phyloP scores from a whole-genome alignment of 2,113 vertebrate genomes.

The Willisornis vidua region DNA sequence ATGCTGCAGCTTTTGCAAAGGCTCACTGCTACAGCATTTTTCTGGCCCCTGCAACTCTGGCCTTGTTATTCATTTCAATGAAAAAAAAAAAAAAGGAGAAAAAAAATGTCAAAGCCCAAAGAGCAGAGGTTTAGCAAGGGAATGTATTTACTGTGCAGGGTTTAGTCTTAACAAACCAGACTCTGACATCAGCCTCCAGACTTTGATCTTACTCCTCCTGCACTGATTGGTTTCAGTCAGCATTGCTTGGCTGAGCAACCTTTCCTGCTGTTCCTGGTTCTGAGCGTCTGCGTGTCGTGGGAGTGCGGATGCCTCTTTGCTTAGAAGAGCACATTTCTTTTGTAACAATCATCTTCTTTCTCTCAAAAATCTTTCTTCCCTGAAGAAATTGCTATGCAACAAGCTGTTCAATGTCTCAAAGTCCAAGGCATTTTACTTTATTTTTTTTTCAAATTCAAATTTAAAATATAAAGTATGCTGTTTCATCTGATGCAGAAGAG shows the following conservation, averaged over 20 bases:
- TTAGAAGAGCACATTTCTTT: not conserved
- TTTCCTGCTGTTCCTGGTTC: not conserved
- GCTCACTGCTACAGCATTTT: not conserved
- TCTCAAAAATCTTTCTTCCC: not conserved
- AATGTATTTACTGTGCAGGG: not conserved
- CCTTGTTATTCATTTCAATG: not conserved
- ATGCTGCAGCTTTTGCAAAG: not conserved
- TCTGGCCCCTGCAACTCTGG: not conserved
- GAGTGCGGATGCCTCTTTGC: not conserved
- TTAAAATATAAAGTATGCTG: not conserved
- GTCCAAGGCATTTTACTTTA: not conserved
- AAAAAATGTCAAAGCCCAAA: not conserved
- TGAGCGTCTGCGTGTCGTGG: fast-evolving
- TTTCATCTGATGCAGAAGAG: not conserved
- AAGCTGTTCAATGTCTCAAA: not conserved
- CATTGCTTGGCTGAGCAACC: not conserved
- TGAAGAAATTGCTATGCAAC: not conserved
- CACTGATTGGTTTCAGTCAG: not conserved
- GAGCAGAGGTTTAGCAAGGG: not conserved
- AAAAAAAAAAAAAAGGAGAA: not conserved
- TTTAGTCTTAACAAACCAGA: not conserved
- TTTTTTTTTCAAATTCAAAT: not conserved
- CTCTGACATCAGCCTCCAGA: not conserved
- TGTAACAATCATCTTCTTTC: not conserved
- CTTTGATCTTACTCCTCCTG: not conserved